A percentile compares a stretch with the other conserved stretches of the same genome.
Evolutionary conservation across 1,140 invertebrate species (phyloP).

Genomic region (Mycetomoellerius zeteki): DNA sequence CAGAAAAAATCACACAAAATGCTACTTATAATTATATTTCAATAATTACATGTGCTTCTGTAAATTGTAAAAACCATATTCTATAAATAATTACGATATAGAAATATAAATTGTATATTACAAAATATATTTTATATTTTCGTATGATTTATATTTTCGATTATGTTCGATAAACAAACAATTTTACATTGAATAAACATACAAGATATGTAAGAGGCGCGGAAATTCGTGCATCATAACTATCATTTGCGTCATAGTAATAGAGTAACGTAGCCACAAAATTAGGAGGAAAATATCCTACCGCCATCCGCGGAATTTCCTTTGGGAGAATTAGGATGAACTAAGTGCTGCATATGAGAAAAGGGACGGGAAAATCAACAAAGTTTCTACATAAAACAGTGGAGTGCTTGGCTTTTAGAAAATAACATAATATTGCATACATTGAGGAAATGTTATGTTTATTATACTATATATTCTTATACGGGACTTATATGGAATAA

Average conservation of each 20-base stretch:
- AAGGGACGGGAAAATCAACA: constrained; percentile 27
- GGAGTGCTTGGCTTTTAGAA: constrained; percentile 38
- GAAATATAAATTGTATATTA: constrained; percentile 17
- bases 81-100: constrained; percentile 5
- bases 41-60: background rate
- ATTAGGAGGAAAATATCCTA: constrained; percentile 74
- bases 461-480: background rate
- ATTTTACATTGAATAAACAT: constrained; percentile 31
- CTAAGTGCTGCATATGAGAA: constrained; percentile 22
- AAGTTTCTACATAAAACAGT: constrained; percentile 50
- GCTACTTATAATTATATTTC: background rate
- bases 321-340: constrained; percentile 64
- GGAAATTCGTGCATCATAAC: background rate
- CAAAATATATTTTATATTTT: background rate
- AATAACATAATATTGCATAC: constrained; percentile 30
- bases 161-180: background rate
- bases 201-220: background rate
- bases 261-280: constrained; percentile 38
- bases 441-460: constrained; percentile 33
- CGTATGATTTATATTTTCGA: background rate
- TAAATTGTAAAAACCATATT: background rate
- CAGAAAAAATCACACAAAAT: background rate
- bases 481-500: background rate
- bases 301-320: constrained; percentile 64
- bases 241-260: constrained; percentile 24